A percentile compares a stretch with the other conserved stretches of the same genome.
These are phyloP conservation scores for Anhinga rufa DNA, from an alignment of 2,113 vertebrate species.

Conservation along the genomic window DNA sequence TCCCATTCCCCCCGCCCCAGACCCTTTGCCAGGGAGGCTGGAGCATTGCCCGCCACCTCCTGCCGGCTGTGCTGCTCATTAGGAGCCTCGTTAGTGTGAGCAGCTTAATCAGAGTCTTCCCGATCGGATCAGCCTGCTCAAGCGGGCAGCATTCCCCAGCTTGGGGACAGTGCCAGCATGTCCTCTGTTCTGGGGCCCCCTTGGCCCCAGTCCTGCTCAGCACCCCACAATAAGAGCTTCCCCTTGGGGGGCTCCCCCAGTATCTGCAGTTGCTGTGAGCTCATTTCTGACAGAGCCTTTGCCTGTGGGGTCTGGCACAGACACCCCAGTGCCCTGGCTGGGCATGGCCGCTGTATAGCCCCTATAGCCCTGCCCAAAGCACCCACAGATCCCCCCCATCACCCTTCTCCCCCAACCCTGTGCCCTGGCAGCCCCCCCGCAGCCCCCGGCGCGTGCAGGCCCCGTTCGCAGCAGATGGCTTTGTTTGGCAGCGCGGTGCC, in stretches of 20 bases:
- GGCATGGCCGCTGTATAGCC: accelerated
- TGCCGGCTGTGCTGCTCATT: neutral
- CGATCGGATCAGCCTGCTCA: neutral
- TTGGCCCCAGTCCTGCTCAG: neutral
- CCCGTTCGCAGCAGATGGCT: constrained; percentile 62
- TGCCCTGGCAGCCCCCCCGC: neutral
- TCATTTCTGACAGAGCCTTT: neutral
- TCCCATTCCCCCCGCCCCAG: neutral
- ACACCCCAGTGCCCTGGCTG: accelerated
- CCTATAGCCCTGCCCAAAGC: neutral
- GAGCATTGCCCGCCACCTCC: neutral
- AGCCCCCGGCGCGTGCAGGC: neutral
- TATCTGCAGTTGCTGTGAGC: neutral
- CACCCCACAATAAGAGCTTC: neutral
- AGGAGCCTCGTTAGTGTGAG: constrained; percentile 13
- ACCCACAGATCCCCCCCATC: accelerated
- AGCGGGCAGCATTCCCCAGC: neutral
- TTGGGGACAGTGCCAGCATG: neutral
- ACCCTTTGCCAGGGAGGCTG: neutral
- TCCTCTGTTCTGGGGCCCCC: neutral
- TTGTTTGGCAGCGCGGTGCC: constrained; percentile 48
- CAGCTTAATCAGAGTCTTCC: constrained; percentile 9
- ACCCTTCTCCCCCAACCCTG: neutral
- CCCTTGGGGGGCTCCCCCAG: neutral
- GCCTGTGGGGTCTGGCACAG: neutral